Conservation (phyloP, 2,113 vertebrate genomes). For the Bufo gargarizans region DNA sequence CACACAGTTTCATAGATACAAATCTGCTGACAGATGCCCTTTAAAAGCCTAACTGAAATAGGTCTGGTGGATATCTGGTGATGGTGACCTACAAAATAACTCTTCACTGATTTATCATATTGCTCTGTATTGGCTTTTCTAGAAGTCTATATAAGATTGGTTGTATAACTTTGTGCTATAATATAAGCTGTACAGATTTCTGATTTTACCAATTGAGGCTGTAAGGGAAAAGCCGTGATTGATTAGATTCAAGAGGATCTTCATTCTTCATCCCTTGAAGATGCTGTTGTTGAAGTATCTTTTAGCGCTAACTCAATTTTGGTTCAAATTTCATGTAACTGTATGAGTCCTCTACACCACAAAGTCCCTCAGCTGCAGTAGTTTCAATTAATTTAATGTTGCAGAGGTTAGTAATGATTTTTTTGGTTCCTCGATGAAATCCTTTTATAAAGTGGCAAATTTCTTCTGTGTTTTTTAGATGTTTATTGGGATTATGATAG, state of each 20-base stretch:
- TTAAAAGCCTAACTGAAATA: background rate
- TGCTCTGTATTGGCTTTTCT: background rate
- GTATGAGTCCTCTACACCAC: constrained; percentile 70
- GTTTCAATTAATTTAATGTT: constrained; percentile 76
- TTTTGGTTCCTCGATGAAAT: constrained; percentile 71
- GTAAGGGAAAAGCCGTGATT: constrained; percentile 59
- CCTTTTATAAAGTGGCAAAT: constrained; percentile 65
- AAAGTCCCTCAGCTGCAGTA: constrained; percentile 68
- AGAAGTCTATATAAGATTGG: background rate
- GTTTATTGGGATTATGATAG: constrained; percentile 64
- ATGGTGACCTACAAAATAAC: background rate
- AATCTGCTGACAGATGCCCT: too few species aligned
- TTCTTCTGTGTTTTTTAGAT: constrained; percentile 63
- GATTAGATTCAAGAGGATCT: constrained; percentile 67
- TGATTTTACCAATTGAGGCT: constrained; percentile 58
- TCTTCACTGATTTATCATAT: background rate
- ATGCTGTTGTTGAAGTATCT: constrained; percentile 68
- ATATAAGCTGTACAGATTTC: constrained; percentile 26
- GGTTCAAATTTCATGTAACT: constrained; percentile 68
- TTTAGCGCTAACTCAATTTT: constrained; percentile 74
- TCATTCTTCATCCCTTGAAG: constrained; percentile 72
- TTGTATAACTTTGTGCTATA: background rate
- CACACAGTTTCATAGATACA: too few species aligned
- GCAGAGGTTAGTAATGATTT: constrained; percentile 73
- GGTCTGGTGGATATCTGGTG: background rate